A percentile compares a stretch with the other conserved stretches of the same genome.
Conservation (phyloP, 2,888 invertebrate genomes). For the Lasioglossum villosulum region DNA sequence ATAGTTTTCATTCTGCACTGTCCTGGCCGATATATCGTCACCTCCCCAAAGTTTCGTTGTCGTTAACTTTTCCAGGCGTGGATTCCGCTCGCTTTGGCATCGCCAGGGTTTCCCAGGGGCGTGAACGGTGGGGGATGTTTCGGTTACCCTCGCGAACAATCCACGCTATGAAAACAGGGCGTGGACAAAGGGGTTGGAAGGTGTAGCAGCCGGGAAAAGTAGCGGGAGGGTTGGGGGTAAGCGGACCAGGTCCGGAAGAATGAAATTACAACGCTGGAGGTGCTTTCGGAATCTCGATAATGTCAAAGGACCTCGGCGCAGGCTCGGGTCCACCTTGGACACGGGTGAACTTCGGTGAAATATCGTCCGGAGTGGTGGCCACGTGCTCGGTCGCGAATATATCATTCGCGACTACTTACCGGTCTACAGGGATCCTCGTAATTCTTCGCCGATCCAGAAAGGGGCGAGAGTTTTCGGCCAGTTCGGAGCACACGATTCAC, state of each 20-base stretch:
- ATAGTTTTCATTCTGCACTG: neutral
- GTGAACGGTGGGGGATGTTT: neutral
- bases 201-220: constrained; percentile 2
- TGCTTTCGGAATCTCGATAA: constrained; percentile 74
- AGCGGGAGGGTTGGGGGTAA: neutral
- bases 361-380: constrained; percentile 65
- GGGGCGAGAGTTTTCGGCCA: constrained; percentile 47
- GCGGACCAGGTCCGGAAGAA: constrained; percentile 3
- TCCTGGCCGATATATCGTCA: neutral
- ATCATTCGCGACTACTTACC: constrained; percentile 77
- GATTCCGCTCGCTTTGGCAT: neutral
- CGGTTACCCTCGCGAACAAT: constrained; percentile 17
- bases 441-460: constrained; percentile 59
- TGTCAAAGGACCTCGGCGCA: constrained; percentile 66
- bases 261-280: constrained; percentile 72
- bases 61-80: neutral
- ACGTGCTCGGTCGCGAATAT: constrained; percentile 74
- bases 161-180: constrained; percentile 4
- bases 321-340: constrained; percentile 22
- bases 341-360: constrained; percentile 68
- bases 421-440: constrained; percentile 58
- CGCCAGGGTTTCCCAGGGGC: neutral
- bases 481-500: constrained; percentile 41
- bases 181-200: neutral
- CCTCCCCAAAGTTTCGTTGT: neutral